These are phyloP conservation scores for Indicator indicator DNA, from an alignment of 2,113 vertebrate genomes.

Conservation along the genomic window DNA sequence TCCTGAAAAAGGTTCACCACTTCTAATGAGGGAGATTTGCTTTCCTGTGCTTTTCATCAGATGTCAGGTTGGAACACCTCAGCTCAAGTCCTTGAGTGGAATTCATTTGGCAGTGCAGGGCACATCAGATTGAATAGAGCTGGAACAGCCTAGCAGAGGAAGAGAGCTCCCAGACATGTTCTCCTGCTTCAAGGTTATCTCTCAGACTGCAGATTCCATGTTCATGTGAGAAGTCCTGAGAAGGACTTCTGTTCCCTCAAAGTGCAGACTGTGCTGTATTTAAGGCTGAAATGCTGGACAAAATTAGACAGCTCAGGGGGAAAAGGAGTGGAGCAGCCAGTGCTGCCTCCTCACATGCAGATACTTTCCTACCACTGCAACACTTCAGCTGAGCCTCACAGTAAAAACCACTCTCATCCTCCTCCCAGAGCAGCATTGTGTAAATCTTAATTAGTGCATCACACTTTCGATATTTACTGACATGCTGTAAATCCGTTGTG, in stretches of 20 bases:
- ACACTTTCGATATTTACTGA: conserved; percentile 59
- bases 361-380: background rate
- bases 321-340: background rate
- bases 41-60: conserved; percentile 19
- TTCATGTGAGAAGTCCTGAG: too few relatives aligned
- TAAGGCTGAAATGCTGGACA: background rate
- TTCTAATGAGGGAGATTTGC: background rate
- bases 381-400: background rate
- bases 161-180: background rate
- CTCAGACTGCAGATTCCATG: background rate
- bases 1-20: background rate
- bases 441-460: conserved; percentile 61
- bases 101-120: background rate
- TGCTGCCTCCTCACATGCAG: background rate
- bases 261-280: background rate
- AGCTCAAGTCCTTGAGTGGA: background rate
- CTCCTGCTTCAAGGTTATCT: conserved; percentile 39
- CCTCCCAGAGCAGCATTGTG: conserved; percentile 38
- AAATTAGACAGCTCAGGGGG: background rate
- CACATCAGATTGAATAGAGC: conserved; percentile 14
- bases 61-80: background rate
- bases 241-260: background rate
- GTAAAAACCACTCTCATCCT: background rate
- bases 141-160: background rate
- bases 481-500: conserved; percentile 48